Base-by-base conservation (phyloP, 1,140 invertebrate genomes). In the Stegodyphus dumicola region DNA sequence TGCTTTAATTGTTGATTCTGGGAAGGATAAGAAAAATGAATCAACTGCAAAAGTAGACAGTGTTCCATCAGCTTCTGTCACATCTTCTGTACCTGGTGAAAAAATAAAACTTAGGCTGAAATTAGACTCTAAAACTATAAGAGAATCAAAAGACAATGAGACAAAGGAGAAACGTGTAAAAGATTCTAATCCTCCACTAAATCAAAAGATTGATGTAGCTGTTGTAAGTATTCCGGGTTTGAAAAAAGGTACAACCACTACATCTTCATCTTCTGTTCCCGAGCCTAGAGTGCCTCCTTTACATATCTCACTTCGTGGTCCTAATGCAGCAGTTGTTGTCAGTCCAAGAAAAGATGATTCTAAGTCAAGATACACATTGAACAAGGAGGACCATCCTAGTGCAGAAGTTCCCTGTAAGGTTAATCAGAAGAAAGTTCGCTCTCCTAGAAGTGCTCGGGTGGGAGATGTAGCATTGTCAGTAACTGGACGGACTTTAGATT, bases 241-340 rank as follows among this genome's bases (percentile, higher is more conserved):
- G 48, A 89, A 88, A 77, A 88, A 89, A 73, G 80, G 73, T 48
- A 33, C 56, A 76, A 49, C 49, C 0, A 48, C 64, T 56, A 33
- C 33, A 33, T 89, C 77, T 70, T 13, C 60, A 53, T 60, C 66
- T 69, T 77, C 83, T 70, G 78, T 71, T 69, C 53, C 79, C 17
- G 95, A 96, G 88, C 94, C 94, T 2, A 92, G 95, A 83, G 96
- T 97, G 18, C 96, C 96, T 48, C 96, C 96, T 4, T 91, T 97
- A 88, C 96, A 97, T 89, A 97, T 97, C 88, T 96, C 95, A 75
- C 91, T 97, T 71, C 92, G 95, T 86, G 96, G 96, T 9, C 92
- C 95, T 69, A 96, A 96, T 91, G 94, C 95, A 15, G 95, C 95
- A n/a, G 95, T 97, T 54, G 96, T 97, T 74, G 95, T 95, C 52